phyloP scores from a whole-genome alignment of 2,888 invertebrate genomes.

The Agrotis clavis region DNA sequence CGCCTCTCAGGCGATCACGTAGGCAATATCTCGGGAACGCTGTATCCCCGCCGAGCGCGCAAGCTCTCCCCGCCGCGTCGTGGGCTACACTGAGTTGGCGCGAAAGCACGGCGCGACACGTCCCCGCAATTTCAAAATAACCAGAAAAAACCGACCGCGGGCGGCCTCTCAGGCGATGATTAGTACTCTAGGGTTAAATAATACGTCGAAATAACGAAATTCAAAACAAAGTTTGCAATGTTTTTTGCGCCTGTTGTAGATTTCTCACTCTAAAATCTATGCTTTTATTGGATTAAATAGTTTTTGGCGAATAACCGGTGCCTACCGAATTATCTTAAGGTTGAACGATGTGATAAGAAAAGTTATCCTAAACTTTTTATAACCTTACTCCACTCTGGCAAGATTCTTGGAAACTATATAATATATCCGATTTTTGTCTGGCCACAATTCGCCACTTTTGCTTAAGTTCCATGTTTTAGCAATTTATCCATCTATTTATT shows the following conservation, averaged over 20 bases:
- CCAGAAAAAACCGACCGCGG: too few relatives aligned
- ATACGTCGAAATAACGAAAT: not conserved
- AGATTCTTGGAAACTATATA: not conserved
- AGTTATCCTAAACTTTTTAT: slow-evolving; percentile 40
- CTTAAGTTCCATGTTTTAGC: not conserved
- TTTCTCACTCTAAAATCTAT: not conserved
- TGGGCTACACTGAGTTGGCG: too few relatives aligned
- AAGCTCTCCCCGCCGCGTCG: too few relatives aligned
- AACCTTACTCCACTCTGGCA: slow-evolving; percentile 15
- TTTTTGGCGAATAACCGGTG: not conserved
- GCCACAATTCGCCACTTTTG: not conserved
- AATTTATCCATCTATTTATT: too few relatives aligned
- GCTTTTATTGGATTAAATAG: not conserved
- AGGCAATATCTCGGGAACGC: too few relatives aligned
- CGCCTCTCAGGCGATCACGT: too few relatives aligned
- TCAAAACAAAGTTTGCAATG: not conserved
- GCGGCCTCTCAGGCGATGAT: too few relatives aligned
- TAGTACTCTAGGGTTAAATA: too few relatives aligned
- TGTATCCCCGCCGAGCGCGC: too few relatives aligned
- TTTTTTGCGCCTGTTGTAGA: not conserved
- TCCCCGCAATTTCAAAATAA: too few relatives aligned
- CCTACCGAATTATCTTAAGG: not conserved
- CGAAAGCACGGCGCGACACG: too few relatives aligned
- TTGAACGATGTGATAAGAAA: not conserved
- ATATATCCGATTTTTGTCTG: not conserved